A percentile compares a stretch with the other conserved stretches of the same genome.
These are phyloP conservation scores for Strigamia transsilvanica DNA, from an alignment of 2,888 invertebrate species.

Conservation along the genomic window DNA sequence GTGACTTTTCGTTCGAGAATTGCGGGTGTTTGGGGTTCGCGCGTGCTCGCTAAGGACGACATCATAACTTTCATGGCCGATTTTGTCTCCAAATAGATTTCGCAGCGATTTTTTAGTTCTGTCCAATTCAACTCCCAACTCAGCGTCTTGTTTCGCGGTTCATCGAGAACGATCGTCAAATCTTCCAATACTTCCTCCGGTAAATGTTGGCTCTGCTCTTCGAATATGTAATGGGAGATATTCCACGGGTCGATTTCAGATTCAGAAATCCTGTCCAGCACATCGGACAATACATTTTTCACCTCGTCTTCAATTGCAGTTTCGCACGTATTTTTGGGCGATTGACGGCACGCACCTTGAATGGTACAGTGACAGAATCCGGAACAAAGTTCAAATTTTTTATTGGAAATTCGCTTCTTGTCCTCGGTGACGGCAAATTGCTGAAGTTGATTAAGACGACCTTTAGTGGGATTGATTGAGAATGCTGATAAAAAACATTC, in stretches of 20 bases:
- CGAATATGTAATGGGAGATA: constrained; percentile 10
- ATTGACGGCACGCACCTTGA: constrained; percentile 41
- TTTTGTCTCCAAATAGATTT: constrained; percentile 27
- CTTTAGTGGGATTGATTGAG: constrained; percentile 56
- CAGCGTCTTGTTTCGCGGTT: constrained; percentile 75
- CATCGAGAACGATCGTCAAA: constrained; percentile 74
- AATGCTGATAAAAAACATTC: constrained; percentile 81
- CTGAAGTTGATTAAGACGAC: not conserved
- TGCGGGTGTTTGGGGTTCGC: not conserved
- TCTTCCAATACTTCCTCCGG: constrained; percentile 67
- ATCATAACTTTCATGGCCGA: constrained; percentile 7
- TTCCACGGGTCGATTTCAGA: not conserved
- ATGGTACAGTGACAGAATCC: constrained; percentile 43
- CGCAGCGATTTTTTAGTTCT: constrained; percentile 69
- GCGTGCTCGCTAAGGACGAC: not conserved
- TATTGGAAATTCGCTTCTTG: not conserved
- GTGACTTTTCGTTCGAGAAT: not conserved
- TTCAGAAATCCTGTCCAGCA: not conserved
- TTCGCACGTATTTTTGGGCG: not conserved
- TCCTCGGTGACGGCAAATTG: not conserved
- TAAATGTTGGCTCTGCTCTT: constrained; percentile 53
- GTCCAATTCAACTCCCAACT: constrained; percentile 75
- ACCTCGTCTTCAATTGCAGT: not conserved
- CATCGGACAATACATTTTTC: not conserved
- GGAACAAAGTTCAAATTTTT: constrained; percentile 22